A percentile compares a stretch with the other conserved stretches of the same genome.
Evolutionary conservation across 2,797 vertebrate genomes (phyloP).

Genomic region (Acridotheres tristis): DNA sequence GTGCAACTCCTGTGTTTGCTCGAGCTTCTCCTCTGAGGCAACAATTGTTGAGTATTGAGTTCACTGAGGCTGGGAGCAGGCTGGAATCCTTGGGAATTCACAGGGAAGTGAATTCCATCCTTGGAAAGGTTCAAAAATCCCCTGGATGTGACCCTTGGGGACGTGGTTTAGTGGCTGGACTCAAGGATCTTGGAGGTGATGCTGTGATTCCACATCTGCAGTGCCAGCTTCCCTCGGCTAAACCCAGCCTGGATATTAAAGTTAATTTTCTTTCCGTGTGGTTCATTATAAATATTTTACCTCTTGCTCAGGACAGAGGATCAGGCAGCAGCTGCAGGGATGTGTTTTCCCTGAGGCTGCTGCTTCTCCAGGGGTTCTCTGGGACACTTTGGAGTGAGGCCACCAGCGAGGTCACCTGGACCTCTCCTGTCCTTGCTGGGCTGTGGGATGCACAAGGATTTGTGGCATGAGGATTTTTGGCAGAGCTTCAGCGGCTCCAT

Average conservation of each 20-base stretch:
- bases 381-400: neutral
- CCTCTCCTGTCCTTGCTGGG: neutral
- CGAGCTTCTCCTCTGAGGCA: neutral
- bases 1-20: neutral
- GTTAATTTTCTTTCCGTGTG: rapidly evolving
- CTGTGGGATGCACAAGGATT: neutral
- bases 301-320: neutral
- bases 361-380: neutral
- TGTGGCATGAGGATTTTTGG: neutral
- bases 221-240: neutral
- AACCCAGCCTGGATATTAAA: neutral
- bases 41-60: rapidly evolving
- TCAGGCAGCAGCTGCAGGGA: neutral
- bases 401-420: neutral
- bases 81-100: neutral
- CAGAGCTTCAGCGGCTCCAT: neutral
- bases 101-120: neutral
- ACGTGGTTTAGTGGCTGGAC: neutral
- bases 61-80: neutral
- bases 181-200: rapidly evolving
- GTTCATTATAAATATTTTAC: neutral
- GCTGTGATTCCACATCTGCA: too few species aligned
- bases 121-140: rapidly evolving
- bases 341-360: neutral
- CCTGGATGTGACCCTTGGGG: neutral